Percentiles rank a stretch among this genome's conserved stretches.
Conservation (phyloP, 2,797 vertebrate species). For the Melanotaenia trifasciata region DNA sequence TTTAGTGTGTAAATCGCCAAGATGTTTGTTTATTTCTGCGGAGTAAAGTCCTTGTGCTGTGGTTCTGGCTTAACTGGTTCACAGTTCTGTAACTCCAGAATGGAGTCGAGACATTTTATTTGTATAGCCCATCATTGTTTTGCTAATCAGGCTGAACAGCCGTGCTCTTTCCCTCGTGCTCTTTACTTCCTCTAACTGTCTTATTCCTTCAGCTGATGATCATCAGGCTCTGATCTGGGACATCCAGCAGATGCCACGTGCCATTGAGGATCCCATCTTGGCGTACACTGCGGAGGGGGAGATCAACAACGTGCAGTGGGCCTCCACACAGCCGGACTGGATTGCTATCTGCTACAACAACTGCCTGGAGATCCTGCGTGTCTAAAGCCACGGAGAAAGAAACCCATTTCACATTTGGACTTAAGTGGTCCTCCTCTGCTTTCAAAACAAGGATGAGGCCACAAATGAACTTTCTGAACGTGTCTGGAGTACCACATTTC, state of each 20-base stretch:
- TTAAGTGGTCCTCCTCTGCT: constrained; percentile 47
- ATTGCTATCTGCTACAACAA: constrained; percentile 99
- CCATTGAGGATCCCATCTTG: constrained; percentile 98
- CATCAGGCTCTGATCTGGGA: constrained; percentile 99
- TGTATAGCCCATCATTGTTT: too few relatives aligned
- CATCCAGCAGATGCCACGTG: constrained; percentile 98
- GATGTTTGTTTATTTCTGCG: too few relatives aligned
- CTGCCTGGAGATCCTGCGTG: constrained; percentile 97
- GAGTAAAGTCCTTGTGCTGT: too few relatives aligned
- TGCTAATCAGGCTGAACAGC: too few relatives aligned
- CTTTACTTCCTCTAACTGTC: background rate
- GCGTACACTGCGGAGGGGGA: constrained; percentile 98
- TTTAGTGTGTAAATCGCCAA: too few relatives aligned
- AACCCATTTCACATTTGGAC: constrained; percentile 54
- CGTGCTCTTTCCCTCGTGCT: too few relatives aligned
- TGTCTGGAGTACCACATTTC: constrained; percentile 36
- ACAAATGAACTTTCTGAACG: constrained; percentile 56
- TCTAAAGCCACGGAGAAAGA: constrained; percentile 78
- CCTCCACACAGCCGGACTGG: constrained; percentile 98
- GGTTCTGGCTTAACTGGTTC: too few relatives aligned
- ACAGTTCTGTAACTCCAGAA: too few relatives aligned
- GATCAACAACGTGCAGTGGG: constrained; percentile 99
- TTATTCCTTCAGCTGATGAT: constrained; percentile 89
- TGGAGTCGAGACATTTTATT: too few relatives aligned
- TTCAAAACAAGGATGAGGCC: constrained; percentile 40